These are phyloP conservation scores for Galerucella calmariensis DNA, from an alignment of 2,888 invertebrate species.

Conservation along the genomic window DNA sequence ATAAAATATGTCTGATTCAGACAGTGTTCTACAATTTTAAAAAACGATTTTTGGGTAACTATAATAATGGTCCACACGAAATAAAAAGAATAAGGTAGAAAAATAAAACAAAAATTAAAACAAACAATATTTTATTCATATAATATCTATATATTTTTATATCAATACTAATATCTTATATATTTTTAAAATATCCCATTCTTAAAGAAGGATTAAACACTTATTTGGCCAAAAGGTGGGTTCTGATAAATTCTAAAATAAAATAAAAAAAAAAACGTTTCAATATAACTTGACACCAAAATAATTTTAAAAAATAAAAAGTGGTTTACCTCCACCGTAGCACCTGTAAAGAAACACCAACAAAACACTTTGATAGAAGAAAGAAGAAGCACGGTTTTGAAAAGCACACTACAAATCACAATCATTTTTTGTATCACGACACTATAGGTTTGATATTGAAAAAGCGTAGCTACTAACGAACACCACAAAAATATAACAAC, in stretches of 20 bases:
- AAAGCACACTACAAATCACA: background rate
- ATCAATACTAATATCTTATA: background rate
- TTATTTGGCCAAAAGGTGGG: constrained; percentile 28
- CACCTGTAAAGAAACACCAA: background rate
- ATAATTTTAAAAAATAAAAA: constrained; percentile 5
- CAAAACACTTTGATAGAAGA: background rate
- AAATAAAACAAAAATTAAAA: constrained; percentile 11
- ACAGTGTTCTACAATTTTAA: too few species aligned
- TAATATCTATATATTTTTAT: background rate
- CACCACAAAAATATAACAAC: too few species aligned
- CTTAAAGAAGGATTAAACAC: background rate
- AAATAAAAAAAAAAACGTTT: constrained; percentile 18
- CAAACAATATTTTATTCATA: background rate
- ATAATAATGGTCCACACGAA: too few species aligned
- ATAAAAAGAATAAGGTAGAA: background rate
- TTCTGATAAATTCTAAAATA: constrained; percentile 33
- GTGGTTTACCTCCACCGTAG: constrained; percentile 6
- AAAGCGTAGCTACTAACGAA: background rate
- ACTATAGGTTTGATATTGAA: background rate
- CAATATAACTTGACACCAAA: background rate
- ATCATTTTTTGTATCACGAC: background rate
- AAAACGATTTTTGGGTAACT: too few species aligned
- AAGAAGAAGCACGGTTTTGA: constrained; percentile 4
- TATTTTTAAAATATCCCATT: background rate
- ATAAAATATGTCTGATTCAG: too few species aligned